Conservation (phyloP, 2,888 invertebrate genomes). For the Myopa tessellatipennis region DNA sequence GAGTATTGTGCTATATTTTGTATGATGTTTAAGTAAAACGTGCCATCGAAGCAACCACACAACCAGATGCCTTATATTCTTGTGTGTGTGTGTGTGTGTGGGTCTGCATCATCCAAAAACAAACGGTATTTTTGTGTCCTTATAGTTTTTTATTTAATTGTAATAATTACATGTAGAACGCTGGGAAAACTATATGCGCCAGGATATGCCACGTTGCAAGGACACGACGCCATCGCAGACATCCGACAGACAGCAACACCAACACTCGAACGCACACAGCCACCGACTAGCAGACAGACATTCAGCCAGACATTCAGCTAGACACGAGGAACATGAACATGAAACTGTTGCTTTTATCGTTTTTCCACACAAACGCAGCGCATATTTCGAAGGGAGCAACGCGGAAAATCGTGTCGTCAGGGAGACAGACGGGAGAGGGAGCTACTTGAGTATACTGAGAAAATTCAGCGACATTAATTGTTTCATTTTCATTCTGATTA, state of each 20-base stretch:
- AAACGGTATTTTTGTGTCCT: background rate
- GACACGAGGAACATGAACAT: background rate
- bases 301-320: background rate
- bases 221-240: constrained; percentile 21
- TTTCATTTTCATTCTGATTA: too few species aligned
- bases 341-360: constrained; percentile 13
- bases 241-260: constrained; percentile 14
- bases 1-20: constrained; percentile 63
- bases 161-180: constrained; percentile 14
- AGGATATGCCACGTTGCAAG: constrained; percentile 21
- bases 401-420: background rate
- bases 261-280: background rate
- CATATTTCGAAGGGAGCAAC: background rate
- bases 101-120: background rate
- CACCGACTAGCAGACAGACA: background rate
- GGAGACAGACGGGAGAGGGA: too few species aligned
- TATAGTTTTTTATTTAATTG: constrained; percentile 4
- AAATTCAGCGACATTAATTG: too few species aligned
- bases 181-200: constrained; percentile 12
- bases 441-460: too few species aligned
- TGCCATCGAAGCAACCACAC: background rate
- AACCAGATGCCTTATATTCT: background rate
- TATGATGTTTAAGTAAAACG: constrained; percentile 57
- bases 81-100: too few species aligned
- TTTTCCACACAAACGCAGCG: constrained; percentile 11